Conservation (phyloP, 2,888 invertebrate species). For the Sinohyriopsis cumingii region DNA sequence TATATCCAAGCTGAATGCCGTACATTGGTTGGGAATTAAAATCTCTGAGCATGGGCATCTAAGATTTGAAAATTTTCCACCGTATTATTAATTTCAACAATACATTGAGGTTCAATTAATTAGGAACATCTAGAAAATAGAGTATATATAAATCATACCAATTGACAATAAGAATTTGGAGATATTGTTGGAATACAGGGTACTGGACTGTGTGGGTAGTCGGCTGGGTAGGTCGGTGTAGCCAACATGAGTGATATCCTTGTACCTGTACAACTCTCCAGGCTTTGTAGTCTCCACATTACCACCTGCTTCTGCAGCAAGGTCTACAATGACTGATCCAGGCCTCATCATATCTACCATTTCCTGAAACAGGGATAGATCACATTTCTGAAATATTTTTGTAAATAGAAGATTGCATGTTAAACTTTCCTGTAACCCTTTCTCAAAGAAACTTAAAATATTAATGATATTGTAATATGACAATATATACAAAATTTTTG, state of each 20-base stretch:
- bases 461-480: too few species aligned
- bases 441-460: too few species aligned
- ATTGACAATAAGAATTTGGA: conserved; percentile 88
- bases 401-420: background rate
- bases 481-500: too few species aligned
- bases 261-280: conserved; percentile 82
- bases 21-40: too few species aligned
- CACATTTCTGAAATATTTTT: background rate
- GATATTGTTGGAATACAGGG: conserved; percentile 92
- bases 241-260: conserved; percentile 89
- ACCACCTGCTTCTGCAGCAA: conserved; percentile 91
- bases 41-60: too few species aligned
- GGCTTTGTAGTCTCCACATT: conserved; percentile 88
- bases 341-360: conserved; percentile 88
- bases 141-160: conserved; percentile 74
- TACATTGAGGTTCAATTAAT: too few species aligned
- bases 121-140: too few species aligned
- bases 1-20: too few species aligned
- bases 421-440: background rate
- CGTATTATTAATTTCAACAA: too few species aligned
- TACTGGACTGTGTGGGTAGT: conserved; percentile 88
- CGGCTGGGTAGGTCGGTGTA: conserved; percentile 88
- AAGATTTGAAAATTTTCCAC: too few species aligned
- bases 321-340: conserved; percentile 90
- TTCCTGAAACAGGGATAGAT: conserved; percentile 74